Base-by-base conservation (phyloP, 2,888 invertebrate genomes). In the Drosophila quinaria region DNA sequence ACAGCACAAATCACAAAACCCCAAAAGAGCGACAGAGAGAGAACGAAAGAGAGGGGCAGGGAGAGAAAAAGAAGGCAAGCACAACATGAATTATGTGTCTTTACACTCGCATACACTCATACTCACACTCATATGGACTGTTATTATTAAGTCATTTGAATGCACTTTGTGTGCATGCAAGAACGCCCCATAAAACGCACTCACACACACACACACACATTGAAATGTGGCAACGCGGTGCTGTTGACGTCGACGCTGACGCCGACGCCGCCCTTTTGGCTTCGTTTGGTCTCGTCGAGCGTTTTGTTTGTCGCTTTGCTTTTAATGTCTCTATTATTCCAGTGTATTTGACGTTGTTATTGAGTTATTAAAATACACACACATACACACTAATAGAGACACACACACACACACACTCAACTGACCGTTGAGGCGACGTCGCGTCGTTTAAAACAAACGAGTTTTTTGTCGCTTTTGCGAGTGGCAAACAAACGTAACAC, bases 61-160 rank as follows among this genome's bases (percentile, higher is more conserved):
- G 31, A 46, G 42, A n/a, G 47, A 15, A 29, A 62, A 50, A 10
- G 31, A 22, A 42, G 37, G 29, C 61, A 42, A 52, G 54, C 47
- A 60, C 17, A 74, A 63, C 58, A 84, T 87, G 79, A 87, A 79
- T 85, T 81, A 88, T 82, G 77, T 72, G 74, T 52, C 62, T 55
- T 47, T 51, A 42, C 51, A 52, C 51, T 42, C 50, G 9, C 63
- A 37, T 19, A 50, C 25, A 35, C 39, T 13, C 55, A 41, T 42
- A 50, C 63, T 35, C 15, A 50, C 25, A 35, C 39, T 13, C 55
- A 41, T 42, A 50, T 33, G 11, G 44, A 52, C 73, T 72, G 79
- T 79, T 83, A 79, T 88, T 88, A 84, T 90, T 89, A 89, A 90
- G 85, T 90, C 89, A 90, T 89, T 89, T 82, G 77, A 75, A 80